Percentiles rank a stretch among this genome's conserved stretches.
These are phyloP conservation scores for Drosophila trapezifrons DNA, from an alignment of 1,140 invertebrate species.

Conservation along the genomic window DNA sequence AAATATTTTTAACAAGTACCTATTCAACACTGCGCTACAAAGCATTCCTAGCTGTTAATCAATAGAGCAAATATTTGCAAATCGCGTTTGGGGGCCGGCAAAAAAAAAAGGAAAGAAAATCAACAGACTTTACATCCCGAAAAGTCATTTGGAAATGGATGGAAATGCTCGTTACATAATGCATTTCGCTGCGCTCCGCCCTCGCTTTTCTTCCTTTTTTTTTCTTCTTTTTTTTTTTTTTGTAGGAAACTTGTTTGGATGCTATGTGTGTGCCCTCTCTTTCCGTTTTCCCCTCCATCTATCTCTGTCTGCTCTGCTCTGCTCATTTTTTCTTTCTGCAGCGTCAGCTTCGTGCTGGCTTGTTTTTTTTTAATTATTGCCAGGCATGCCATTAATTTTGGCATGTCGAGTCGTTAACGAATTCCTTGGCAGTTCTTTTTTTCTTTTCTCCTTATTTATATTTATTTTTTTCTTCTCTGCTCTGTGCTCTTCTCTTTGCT, in stretches of 20 bases:
- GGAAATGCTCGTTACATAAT: slow-evolving; percentile 46
- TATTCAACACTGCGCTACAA: slow-evolving; percentile 52
- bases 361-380: slow-evolving; percentile 84
- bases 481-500: slow-evolving; percentile 18
- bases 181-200: slow-evolving; percentile 26
- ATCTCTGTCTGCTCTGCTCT: slow-evolving; percentile 12
- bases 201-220: slow-evolving; percentile 21
- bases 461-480: slow-evolving; percentile 26
- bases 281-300: slow-evolving; percentile 21
- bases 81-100: slow-evolving; percentile 28
- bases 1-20: slow-evolving; percentile 9
- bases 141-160: slow-evolving; percentile 35
- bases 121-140: slow-evolving; percentile 31
- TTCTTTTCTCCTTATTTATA: slow-evolving; percentile 18
- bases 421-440: slow-evolving; percentile 73
- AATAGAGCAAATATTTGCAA: slow-evolving; percentile 77
- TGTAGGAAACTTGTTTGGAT: slow-evolving; percentile 49
- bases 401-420: slow-evolving; percentile 83
- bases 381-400: slow-evolving; percentile 83
- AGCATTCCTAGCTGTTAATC: slow-evolving; percentile 61
- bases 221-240: slow-evolving; percentile 8
- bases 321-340: slow-evolving; percentile 24
- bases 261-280: slow-evolving; percentile 28
- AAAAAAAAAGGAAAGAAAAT: slow-evolving; percentile 11
- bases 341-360: slow-evolving; percentile 53